Evolutionary conservation across 2,797 vertebrate species (phyloP).

Genomic region (Sebastes cheni): DNA sequence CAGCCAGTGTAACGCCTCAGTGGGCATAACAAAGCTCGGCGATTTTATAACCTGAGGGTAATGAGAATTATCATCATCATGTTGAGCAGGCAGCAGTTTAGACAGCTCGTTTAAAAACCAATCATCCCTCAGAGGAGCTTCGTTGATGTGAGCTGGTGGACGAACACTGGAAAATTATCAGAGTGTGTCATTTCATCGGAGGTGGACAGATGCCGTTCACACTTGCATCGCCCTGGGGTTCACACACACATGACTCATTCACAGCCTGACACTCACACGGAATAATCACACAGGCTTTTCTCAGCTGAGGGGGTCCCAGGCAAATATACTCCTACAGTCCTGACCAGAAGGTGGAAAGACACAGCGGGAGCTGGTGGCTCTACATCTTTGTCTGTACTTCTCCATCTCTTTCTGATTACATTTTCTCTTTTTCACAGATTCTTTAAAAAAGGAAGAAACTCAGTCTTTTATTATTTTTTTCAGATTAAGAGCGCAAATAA

Average conservation of each 20-base stretch:
- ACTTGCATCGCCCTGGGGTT: neutral
- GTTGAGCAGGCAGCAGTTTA: conserved; percentile 1
- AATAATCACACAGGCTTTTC: neutral
- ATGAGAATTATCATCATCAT: neutral
- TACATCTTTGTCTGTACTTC: neutral
- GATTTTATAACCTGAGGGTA: conserved; percentile 12
- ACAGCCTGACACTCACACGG: neutral
- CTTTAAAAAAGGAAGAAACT: neutral
- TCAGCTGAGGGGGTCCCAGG: neutral
- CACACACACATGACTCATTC: neutral
- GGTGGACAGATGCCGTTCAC: neutral
- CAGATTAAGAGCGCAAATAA: neutral
- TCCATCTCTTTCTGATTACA: neutral
- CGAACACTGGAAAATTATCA: neutral
- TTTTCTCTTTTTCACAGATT: neutral
- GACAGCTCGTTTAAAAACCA: conserved; percentile 7
- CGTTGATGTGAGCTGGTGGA: neutral
- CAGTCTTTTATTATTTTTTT: neutral
- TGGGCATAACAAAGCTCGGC: neutral
- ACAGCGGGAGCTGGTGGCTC: neutral
- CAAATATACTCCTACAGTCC: neutral
- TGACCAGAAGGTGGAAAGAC: neutral
- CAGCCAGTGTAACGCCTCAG: neutral
- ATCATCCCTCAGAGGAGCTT: neutral
- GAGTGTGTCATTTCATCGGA: neutral